Evolutionary conservation across 2,888 invertebrate species (phyloP).

Genomic region (Pseudolycoriella hygida): DNA sequence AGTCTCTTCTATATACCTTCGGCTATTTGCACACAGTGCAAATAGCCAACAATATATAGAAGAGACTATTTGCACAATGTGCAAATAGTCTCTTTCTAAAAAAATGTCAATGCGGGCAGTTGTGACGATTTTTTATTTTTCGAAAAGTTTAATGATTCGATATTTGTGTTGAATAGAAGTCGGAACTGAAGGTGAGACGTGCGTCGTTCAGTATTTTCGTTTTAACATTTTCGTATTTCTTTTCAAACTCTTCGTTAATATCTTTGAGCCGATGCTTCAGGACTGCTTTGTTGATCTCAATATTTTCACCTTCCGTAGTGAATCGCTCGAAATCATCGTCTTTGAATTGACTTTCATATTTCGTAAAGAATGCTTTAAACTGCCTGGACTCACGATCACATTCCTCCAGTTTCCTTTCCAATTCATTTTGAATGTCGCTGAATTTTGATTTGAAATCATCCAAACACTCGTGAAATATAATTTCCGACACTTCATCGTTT

Average conservation of each 20-base stretch:
- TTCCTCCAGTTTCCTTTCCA: slow-evolving; percentile 47
- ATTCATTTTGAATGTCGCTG: slow-evolving; percentile 40
- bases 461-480: slow-evolving; percentile 32
- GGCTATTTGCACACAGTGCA: no score
- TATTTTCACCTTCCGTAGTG: slow-evolving; percentile 18
- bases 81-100: no score
- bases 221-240: slow-evolving; percentile 24
- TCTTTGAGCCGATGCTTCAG: slow-evolving; percentile 24
- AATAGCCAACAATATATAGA: no score
- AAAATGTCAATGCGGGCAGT: no score
- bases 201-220: slow-evolving; percentile 19
- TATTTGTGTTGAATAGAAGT: no score
- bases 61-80: no score
- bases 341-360: slow-evolving; percentile 24
- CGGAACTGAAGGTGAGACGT: slow-evolving; percentile 17
- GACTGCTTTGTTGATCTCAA: slow-evolving; percentile 25
- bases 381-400: slow-evolving; percentile 22
- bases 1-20: no score
- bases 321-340: slow-evolving; percentile 23
- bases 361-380: slow-evolving; percentile 21
- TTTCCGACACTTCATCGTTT: slow-evolving; percentile 18
- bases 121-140: no score
- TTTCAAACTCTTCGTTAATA: slow-evolving; percentile 25
- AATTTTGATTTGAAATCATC: slow-evolving; percentile 46
- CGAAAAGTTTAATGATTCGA: no score